A percentile compares a stretch with the other conserved stretches of the same genome.
These are phyloP conservation scores for Platysteira castanea DNA, from an alignment of 2,113 vertebrate genomes.

Conservation along the genomic window DNA sequence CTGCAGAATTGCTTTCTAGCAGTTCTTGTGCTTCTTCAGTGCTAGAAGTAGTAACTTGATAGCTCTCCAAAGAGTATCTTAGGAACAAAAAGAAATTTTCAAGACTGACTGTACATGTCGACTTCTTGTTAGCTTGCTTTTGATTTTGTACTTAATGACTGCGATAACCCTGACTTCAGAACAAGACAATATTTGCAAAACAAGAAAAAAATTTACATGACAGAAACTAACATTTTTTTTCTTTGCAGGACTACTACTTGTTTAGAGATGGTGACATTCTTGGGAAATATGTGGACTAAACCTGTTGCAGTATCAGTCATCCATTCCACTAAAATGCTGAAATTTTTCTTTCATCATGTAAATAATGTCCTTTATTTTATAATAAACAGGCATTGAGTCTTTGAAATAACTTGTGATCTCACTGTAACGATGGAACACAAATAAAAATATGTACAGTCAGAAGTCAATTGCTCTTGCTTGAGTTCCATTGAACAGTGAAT, in stretches of 20 bases:
- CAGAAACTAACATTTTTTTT: background rate
- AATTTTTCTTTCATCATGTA: constrained; percentile 84
- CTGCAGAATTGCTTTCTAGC: background rate
- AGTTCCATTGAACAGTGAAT: constrained; percentile 26
- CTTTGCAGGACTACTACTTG: constrained; percentile 91
- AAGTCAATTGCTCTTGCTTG: constrained; percentile 24
- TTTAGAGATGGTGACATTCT: constrained; percentile 97
- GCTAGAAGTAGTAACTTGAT: background rate
- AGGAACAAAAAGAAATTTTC: background rate
- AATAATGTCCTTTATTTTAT: constrained; percentile 84
- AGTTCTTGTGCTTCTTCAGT: background rate
- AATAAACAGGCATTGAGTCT: constrained; percentile 66
- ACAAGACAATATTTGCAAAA: background rate
- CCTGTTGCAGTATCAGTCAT: constrained; percentile 52
- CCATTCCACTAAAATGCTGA: constrained; percentile 71
- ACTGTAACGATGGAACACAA: constrained; percentile 60
- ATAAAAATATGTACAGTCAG: constrained; percentile 69
- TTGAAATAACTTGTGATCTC: constrained; percentile 37
- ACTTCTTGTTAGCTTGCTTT: background rate
- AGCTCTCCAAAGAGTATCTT: background rate
- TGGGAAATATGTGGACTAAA: constrained; percentile 91
- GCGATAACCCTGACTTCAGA: background rate
- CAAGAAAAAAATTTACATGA: background rate
- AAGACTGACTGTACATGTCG: background rate
- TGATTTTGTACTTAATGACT: background rate